Percentiles rank a stretch among this genome's conserved stretches.
These are phyloP conservation scores for Semaprochilodus insignis DNA, from an alignment of 2,797 vertebrate genomes.

Conservation along the genomic window DNA sequence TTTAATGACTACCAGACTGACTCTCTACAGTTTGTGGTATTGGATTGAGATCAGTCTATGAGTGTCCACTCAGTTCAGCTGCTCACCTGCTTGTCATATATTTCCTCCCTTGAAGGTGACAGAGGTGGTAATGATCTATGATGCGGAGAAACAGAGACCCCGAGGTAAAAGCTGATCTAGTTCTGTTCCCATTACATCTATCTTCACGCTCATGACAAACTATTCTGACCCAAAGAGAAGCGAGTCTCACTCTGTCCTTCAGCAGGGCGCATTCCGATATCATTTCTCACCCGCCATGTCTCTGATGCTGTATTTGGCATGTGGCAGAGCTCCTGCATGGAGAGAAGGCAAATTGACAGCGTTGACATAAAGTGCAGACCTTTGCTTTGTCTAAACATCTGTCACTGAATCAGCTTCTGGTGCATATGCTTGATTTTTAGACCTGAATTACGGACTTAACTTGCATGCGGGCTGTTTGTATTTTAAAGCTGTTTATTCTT, in stretches of 20 bases:
- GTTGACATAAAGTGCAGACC: constrained; percentile 54
- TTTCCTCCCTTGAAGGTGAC: constrained; percentile 86
- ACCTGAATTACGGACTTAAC: constrained; percentile 5
- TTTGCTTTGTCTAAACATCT: constrained; percentile 56
- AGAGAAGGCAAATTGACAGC: constrained; percentile 49
- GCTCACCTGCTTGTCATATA: constrained; percentile 34
- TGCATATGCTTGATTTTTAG: constrained; percentile 38
- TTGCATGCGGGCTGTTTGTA: constrained; percentile 20
- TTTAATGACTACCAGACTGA: background rate
- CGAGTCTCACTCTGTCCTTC: constrained; percentile 49
- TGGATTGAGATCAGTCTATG: constrained; percentile 19
- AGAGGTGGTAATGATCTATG: constrained; percentile 99
- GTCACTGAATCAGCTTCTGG: constrained; percentile 45
- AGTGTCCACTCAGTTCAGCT: constrained; percentile 6
- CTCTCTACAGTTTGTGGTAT: background rate
- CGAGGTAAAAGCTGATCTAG: constrained; percentile 99
- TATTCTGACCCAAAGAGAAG: constrained; percentile 85
- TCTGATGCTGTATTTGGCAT: constrained; percentile 46
- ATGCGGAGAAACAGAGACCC: constrained; percentile 99
- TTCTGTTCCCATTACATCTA: constrained; percentile 76
- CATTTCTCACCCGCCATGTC: constrained; percentile 47
- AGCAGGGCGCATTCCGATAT: constrained; percentile 30
- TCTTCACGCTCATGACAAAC: constrained; percentile 96
- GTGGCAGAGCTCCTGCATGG: constrained; percentile 55
- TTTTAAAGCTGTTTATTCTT: background rate